Evolutionary conservation across 1,140 invertebrate species (phyloP).

Genomic region (Batillaria attramentaria): DNA sequence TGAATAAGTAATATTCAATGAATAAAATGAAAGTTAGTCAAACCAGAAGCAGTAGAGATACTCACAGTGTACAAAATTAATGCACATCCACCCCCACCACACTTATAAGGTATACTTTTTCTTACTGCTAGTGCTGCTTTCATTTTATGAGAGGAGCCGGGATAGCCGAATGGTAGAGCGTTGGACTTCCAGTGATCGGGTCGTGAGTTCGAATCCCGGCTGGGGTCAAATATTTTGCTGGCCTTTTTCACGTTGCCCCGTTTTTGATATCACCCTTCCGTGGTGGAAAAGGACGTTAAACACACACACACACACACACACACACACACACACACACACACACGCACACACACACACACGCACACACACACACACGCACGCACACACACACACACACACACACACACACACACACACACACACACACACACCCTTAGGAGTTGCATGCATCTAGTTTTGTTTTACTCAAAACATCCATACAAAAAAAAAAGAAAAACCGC

Average conservation of each 20-base stretch:
- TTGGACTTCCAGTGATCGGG: too few relatives aligned
- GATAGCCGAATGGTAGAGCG: too few relatives aligned
- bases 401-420: not conserved
- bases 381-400: not conserved
- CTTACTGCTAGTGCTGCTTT: not conserved
- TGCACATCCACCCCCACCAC: too few relatives aligned
- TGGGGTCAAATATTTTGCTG: not conserved
- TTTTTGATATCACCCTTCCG: not conserved
- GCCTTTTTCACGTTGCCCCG: not conserved
- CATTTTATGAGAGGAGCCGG: not conserved
- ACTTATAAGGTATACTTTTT: too few relatives aligned
- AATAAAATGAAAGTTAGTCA: too few relatives aligned
- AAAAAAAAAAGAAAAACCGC: not conserved
- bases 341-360: not conserved
- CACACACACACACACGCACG: not conserved
- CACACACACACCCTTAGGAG: not conserved
- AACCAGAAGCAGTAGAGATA: too few relatives aligned
- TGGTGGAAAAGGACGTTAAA: not conserved
- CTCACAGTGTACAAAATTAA: too few relatives aligned
- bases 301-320: not conserved
- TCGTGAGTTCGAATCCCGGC: too few relatives aligned
- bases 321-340: slow-evolving; percentile 4
- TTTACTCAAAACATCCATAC: too few relatives aligned
- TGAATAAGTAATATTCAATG: too few relatives aligned
- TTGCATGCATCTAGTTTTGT: too few relatives aligned